A percentile compares a stretch with the other conserved stretches of the same genome.
Conservation (phyloP, 2,113 vertebrate genomes). For the Hydrochoerus hydrochaeris region DNA sequence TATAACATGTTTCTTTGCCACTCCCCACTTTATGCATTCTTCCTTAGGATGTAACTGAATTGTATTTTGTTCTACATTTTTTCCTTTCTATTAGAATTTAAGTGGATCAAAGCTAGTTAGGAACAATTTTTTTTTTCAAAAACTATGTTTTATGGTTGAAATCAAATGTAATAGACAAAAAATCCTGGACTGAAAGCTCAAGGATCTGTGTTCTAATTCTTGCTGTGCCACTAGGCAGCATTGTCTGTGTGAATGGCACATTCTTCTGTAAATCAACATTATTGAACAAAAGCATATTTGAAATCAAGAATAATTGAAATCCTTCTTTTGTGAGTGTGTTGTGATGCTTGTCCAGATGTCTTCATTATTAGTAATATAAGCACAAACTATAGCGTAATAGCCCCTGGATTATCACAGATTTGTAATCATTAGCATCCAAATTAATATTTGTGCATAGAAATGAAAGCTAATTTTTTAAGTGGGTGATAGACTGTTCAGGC, state of each 20-base stretch:
- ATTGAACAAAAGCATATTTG: constrained; percentile 10
- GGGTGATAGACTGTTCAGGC: neutral
- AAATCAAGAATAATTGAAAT: constrained; percentile 7
- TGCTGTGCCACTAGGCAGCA: neutral
- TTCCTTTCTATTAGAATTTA: neutral
- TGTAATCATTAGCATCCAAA: neutral
- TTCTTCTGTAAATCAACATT: neutral
- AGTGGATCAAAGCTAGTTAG: neutral
- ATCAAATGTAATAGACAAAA: neutral
- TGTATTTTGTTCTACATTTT: neutral
- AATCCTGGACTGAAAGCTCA: neutral
- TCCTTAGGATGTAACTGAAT: neutral
- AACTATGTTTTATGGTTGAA: neutral
- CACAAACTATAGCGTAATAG: neutral
- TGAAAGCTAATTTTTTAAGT: neutral
- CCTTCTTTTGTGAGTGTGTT: constrained; percentile 9
- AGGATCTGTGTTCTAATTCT: neutral
- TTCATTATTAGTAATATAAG: neutral
- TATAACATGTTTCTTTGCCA: neutral
- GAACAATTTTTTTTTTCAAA: neutral
- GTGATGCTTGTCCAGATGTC: neutral
- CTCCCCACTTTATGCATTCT: neutral
- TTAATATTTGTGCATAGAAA: constrained; percentile 2
- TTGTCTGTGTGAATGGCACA: too few species aligned
- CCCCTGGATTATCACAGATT: neutral